These are phyloP conservation scores for Chymomyza costata DNA, from an alignment of 1,140 invertebrate genomes.

Conservation along the genomic window DNA sequence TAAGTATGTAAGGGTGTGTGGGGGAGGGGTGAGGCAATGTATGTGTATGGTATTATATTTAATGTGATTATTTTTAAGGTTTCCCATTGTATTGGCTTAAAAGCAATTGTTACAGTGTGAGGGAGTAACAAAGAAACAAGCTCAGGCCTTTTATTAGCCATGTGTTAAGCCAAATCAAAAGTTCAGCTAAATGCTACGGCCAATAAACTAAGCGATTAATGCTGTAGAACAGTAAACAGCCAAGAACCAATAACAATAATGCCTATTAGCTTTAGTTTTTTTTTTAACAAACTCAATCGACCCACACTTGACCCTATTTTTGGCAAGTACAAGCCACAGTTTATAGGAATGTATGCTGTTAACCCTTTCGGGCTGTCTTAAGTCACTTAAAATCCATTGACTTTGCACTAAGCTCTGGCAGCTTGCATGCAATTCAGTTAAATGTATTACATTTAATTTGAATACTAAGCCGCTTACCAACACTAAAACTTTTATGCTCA, in stretches of 20 bases:
- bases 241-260: too few species aligned
- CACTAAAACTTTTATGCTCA: constrained; percentile 73
- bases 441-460: constrained; percentile 74
- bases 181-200: too few species aligned
- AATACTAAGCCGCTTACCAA: constrained; percentile 73
- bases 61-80: constrained; percentile 68
- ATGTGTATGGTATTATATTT: constrained; percentile 54
- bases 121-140: too few species aligned
- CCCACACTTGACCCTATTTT: constrained; percentile 28
- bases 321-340: constrained; percentile 5
- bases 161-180: too few species aligned
- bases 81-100: too few species aligned
- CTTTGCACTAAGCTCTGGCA: constrained; percentile 59
- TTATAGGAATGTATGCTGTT: background rate
- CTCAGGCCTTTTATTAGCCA: too few species aligned
- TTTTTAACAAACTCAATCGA: too few species aligned
- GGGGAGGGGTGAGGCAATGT: too few species aligned
- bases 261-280: too few species aligned
- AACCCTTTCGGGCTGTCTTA: constrained; percentile 35
- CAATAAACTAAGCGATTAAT: too few species aligned
- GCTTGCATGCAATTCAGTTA: constrained; percentile 68
- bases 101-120: too few species aligned
- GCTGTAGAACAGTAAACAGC: too few species aligned
- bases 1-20: constrained; percentile 8
- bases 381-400: constrained; percentile 52